These are phyloP conservation scores for Drosophila testacea DNA, from an alignment of 2,888 invertebrate species.

Conservation along the genomic window DNA sequence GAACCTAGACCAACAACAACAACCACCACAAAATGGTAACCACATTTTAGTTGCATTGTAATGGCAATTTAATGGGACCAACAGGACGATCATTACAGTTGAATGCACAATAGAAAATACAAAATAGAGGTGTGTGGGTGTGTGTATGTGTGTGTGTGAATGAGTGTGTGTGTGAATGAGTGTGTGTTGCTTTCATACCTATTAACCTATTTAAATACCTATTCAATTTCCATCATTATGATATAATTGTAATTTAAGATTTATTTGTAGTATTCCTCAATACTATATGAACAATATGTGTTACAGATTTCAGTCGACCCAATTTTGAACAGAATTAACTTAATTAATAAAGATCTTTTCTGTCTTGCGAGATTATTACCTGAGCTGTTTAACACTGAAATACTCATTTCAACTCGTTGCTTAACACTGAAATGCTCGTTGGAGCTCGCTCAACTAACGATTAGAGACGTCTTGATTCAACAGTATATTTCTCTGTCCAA, in stretches of 20 bases:
- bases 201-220: slow-evolving; percentile 14
- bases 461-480: no score
- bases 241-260: slow-evolving; percentile 2
- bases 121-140: neutral
- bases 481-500: no score
- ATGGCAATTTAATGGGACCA: slow-evolving; percentile 67
- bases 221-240: neutral
- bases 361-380: no score
- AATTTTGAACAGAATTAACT: no score
- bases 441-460: no score
- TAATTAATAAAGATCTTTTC: no score
- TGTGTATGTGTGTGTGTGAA: neutral
- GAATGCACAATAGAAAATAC: neutral
- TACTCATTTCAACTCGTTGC: neutral
- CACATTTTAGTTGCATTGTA: slow-evolving; percentile 47
- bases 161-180: neutral
- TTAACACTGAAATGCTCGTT: neutral
- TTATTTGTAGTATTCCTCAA: neutral
- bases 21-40: slow-evolving; percentile 9
- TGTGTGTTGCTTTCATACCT: neutral
- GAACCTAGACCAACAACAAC: neutral
- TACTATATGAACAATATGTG: no score
- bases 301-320: no score
- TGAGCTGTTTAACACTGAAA: no score
- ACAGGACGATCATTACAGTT: slow-evolving; percentile 32